Percentiles rank a stretch among this genome's conserved stretches.
Evolutionary conservation across 2,113 vertebrate species (phyloP).

Genomic region (Actenoides hombroni): DNA sequence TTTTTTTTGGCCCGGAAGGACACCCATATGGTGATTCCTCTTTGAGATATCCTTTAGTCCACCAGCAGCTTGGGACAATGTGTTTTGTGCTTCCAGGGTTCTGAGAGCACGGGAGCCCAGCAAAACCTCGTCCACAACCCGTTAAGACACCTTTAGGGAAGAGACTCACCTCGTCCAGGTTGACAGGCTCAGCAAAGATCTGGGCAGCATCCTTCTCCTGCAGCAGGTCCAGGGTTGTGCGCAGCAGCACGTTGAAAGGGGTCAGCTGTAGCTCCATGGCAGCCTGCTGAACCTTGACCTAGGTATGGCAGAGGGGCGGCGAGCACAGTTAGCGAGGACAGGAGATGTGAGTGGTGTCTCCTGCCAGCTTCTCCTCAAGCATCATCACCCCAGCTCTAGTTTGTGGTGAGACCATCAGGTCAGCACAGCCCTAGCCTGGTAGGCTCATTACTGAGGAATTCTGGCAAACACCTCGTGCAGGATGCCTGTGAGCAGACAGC

Average conservation of each 20-base stretch:
- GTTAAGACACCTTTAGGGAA: neutral
- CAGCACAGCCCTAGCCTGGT: neutral
- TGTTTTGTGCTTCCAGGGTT: neutral
- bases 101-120: neutral
- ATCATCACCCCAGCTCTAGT: neutral
- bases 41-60: neutral
- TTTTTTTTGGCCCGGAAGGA: neutral
- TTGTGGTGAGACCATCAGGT: neutral
- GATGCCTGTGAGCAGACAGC: neutral
- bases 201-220: constrained; percentile 93
- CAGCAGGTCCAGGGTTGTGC: constrained; percentile 90
- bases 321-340: neutral
- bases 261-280: constrained; percentile 91
- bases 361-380: neutral
- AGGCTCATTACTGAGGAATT: neutral
- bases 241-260: constrained; percentile 88
- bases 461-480: neutral
- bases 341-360: neutral
- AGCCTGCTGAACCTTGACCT: constrained; percentile 95
- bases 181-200: constrained; percentile 91
- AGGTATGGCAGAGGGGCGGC: neutral
- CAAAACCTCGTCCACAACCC: neutral
- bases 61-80: neutral
- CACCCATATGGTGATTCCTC: neutral
- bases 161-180: constrained; percentile 88